Percentiles rank a stretch among this genome's conserved stretches.
These are phyloP conservation scores for Strix uralensis DNA, from an alignment of 2,113 vertebrate species.

Conservation along the genomic window DNA sequence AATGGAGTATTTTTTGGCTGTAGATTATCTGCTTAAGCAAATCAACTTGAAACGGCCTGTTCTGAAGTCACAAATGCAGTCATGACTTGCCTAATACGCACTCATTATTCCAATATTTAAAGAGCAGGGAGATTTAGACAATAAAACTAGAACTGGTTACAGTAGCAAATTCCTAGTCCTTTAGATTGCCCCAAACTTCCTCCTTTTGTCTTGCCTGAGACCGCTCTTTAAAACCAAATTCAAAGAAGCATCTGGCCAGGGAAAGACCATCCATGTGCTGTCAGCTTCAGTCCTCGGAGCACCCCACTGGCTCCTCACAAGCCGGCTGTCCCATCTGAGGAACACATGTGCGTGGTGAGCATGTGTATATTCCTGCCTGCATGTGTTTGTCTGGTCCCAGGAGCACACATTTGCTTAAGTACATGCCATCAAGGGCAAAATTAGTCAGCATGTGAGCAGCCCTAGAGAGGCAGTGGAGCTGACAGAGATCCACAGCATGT, in stretches of 20 bases:
- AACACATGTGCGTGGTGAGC: rapidly evolving
- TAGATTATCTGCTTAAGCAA: neutral
- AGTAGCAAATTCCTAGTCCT: neutral
- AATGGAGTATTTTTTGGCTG: neutral
- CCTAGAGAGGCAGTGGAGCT: neutral
- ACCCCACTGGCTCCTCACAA: neutral
- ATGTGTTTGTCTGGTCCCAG: neutral
- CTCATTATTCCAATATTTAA: neutral
- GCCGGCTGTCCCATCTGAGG: neutral
- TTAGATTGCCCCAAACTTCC: neutral
- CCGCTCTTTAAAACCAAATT: neutral
- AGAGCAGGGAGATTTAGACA: neutral
- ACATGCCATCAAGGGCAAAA: neutral
- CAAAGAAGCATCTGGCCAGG: neutral
- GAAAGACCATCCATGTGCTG: too few relatives aligned
- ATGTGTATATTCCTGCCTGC: neutral
- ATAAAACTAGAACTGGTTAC: neutral
- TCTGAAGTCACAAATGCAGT: neutral
- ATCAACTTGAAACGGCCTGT: neutral
- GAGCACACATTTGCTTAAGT: neutral
- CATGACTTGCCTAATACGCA: neutral
- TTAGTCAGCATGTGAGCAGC: neutral
- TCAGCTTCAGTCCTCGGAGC: neutral
- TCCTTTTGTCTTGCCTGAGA: neutral
- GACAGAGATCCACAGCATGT: neutral